These are phyloP conservation scores for Nasua narica DNA, from an alignment of 2,797 vertebrate species.

Conservation along the genomic window DNA sequence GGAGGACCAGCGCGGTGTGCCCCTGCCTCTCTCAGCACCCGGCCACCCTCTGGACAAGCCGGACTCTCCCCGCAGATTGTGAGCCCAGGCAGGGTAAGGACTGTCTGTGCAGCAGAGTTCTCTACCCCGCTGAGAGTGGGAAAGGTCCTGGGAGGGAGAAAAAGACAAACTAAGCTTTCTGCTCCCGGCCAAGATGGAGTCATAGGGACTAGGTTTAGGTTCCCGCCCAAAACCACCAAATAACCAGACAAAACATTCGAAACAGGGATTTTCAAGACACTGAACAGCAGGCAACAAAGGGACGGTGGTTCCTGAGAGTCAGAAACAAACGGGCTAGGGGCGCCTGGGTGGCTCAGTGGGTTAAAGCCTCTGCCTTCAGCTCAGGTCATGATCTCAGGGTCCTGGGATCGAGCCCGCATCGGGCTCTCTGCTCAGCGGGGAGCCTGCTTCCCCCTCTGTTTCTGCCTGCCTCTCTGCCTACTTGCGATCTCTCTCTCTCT, in stretches of 20 bases:
- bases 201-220: constrained; percentile 12
- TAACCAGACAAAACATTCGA: constrained; percentile 51
- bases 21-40: background rate
- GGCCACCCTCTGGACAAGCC: background rate
- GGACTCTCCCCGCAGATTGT: background rate
- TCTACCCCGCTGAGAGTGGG: background rate
- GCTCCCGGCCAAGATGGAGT: constrained; percentile 10
- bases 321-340: background rate
- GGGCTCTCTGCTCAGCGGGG: too few relatives aligned
- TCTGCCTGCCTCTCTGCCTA: too few relatives aligned
- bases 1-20: background rate
- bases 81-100: background rate
- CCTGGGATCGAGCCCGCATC: too few relatives aligned
- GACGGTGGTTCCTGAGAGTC: background rate
- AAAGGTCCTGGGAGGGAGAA: background rate
- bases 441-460: too few relatives aligned
- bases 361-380: too few relatives aligned
- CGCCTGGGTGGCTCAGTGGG: too few relatives aligned
- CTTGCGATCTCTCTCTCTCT: too few relatives aligned
- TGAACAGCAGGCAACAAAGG: background rate
- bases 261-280: background rate
- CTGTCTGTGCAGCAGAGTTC: background rate
- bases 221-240: constrained; percentile 41
- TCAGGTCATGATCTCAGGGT: too few relatives aligned
- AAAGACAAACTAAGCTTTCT: constrained; percentile 11